Percentiles rank a stretch among this genome's conserved stretches.
Conservation (phyloP, 2,797 vertebrate species). For the Antennarius maculatus region DNA sequence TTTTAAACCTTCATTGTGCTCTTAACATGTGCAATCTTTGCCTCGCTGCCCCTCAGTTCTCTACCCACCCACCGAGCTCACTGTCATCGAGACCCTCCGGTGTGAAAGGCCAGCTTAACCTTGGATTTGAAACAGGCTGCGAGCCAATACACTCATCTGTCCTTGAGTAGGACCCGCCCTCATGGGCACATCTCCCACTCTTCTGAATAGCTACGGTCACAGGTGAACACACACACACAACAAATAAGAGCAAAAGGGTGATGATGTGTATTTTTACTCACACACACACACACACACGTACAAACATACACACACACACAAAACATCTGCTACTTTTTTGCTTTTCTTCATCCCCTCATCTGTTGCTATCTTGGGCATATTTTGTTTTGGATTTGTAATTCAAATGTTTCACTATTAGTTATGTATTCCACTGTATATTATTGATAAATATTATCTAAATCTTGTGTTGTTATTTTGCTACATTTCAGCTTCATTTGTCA, state of each 20-base stretch:
- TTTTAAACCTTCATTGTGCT: conserved; percentile 10
- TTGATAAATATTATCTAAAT: too few relatives aligned
- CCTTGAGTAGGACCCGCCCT: conserved; percentile 61
- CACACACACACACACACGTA: conserved; percentile 22
- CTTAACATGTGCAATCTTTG: conserved; percentile 21
- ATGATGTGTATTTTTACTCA: conserved; percentile 34
- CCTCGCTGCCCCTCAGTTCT: conserved; percentile 20
- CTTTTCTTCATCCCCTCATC: too few relatives aligned
- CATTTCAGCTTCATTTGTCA: background rate
- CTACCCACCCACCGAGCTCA: conserved; percentile 56
- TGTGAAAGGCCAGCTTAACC: conserved; percentile 72
- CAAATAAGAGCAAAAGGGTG: conserved; percentile 37
- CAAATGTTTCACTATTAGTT: too few relatives aligned
- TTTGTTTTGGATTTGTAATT: too few relatives aligned
- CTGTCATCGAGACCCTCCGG: conserved; percentile 48
- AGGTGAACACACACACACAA: conserved; percentile 68
- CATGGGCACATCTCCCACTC: conserved; percentile 67
- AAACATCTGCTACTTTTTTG: conserved; percentile 3
- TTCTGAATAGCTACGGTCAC: conserved; percentile 59
- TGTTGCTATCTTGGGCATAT: too few relatives aligned
- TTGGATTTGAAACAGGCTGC: conserved; percentile 64
- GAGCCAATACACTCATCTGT: conserved; percentile 56
- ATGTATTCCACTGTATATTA: too few relatives aligned
- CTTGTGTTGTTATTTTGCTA: too few relatives aligned
- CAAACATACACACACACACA: conserved; percentile 32